Evolutionary conservation across 2,113 vertebrate genomes (phyloP).

Genomic region (Rhinolophus ferrumequinum): DNA sequence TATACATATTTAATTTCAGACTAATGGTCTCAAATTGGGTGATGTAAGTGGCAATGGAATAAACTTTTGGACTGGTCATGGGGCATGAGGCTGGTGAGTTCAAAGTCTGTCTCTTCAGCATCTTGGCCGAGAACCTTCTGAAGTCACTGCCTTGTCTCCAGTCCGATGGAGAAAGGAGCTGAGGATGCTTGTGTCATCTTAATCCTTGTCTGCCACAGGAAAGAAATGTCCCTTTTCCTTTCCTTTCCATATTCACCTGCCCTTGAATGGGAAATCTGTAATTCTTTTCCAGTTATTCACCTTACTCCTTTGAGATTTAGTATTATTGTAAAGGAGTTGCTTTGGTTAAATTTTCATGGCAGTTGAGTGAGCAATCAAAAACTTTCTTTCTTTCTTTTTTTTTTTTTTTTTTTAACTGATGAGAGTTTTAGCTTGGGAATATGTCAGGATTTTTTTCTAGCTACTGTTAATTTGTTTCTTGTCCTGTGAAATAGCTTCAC

Average conservation of each 20-base stretch:
- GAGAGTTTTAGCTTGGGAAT: not conserved
- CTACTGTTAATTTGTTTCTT: not conserved
- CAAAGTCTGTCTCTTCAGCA: not conserved
- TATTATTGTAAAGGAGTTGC: not conserved
- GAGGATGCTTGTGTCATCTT: not conserved
- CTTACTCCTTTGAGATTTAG: not conserved
- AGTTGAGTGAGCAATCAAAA: not conserved
- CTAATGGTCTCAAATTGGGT: not conserved
- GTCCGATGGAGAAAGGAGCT: rapidly evolving
- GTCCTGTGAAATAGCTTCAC: not conserved
- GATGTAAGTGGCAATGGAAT: not conserved
- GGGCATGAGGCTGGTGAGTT: not conserved
- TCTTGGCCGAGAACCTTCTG: not conserved
- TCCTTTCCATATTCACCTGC: not conserved
- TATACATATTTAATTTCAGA: not conserved
- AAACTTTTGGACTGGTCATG: not conserved
- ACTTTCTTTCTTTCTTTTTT: no score
- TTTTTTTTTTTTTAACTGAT: not conserved
- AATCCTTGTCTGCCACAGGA: not conserved
- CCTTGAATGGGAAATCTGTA: not conserved
- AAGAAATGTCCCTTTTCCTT: not conserved
- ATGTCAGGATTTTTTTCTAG: conserved; percentile 22
- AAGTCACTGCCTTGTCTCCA: not conserved
- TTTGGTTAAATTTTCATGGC: not conserved
- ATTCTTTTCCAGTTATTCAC: not conserved